Percentiles rank a stretch among this genome's conserved stretches.
Evolutionary conservation across 2,888 invertebrate genomes (phyloP).

Genomic region (Camponotus fellah): DNA sequence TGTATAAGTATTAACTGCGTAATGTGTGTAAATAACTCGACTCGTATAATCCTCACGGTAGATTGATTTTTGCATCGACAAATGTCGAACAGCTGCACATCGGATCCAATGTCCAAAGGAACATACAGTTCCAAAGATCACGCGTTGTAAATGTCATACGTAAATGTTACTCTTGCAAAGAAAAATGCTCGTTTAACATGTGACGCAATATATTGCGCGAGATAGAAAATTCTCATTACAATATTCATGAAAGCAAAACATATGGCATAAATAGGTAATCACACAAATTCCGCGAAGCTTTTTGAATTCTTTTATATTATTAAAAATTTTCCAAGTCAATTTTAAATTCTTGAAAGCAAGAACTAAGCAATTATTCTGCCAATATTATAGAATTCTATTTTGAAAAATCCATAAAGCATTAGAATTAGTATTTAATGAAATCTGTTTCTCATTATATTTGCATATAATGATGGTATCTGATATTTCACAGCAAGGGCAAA

Average conservation of each 20-base stretch:
- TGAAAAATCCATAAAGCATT: background rate
- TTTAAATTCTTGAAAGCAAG: background rate
- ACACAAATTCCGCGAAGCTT: background rate
- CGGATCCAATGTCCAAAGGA: slow-evolving; percentile 9
- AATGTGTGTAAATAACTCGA: slow-evolving; percentile 19
- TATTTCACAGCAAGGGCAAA: slow-evolving; percentile 45
- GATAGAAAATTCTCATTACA: background rate
- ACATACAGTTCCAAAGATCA: slow-evolving; percentile 16
- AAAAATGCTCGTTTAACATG: background rate
- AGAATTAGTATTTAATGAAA: background rate
- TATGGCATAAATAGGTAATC: background rate
- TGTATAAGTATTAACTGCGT: slow-evolving; percentile 19
- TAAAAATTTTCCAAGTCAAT: background rate
- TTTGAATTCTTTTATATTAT: background rate
- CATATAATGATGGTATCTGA: slow-evolving; percentile 12
- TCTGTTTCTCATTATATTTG: slow-evolving; percentile 28
- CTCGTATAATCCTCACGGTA: background rate
- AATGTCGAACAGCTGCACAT: slow-evolving; percentile 7
- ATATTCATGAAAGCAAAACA: slow-evolving; percentile 7
- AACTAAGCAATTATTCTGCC: background rate
- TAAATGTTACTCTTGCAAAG: background rate
- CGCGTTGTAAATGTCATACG: slow-evolving; percentile 26
- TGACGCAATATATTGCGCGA: slow-evolving; percentile 1
- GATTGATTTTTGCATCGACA: slow-evolving; percentile 18
- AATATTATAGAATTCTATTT: slow-evolving; percentile 4